These are phyloP conservation scores for Troides aeacus DNA, from an alignment of 2,888 invertebrate genomes.

Conservation along the genomic window DNA sequence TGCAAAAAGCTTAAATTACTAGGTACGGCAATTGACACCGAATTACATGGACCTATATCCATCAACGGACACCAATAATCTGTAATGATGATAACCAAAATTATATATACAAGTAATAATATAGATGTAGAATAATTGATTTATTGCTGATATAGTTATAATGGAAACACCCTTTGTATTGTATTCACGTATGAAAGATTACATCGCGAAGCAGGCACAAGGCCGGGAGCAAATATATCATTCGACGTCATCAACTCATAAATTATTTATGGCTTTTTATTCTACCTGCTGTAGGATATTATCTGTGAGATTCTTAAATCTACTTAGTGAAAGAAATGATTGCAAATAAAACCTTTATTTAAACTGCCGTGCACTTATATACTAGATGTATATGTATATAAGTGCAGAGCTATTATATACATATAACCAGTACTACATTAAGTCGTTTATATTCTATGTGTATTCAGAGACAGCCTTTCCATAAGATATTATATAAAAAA, in stretches of 20 bases:
- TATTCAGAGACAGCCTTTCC: no score
- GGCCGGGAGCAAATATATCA: conserved; percentile 60
- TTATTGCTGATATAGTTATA: neutral
- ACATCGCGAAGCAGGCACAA: conserved; percentile 42
- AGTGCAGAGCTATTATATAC: no score
- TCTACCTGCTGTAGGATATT: conserved; percentile 36
- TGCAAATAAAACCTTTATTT: neutral
- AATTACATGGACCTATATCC: no score
- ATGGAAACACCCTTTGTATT: conserved; percentile 38
- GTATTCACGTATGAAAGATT: conserved; percentile 52
- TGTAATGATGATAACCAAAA: no score
- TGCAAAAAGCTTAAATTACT: no score
- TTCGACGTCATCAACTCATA: conserved; percentile 61
- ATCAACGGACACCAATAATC: no score
- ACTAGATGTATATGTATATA: neutral
- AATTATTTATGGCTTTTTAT: conserved; percentile 52
- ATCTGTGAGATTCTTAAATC: conserved; percentile 30
- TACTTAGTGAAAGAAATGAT: conserved; percentile 2
- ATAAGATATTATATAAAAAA: no score
- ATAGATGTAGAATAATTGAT: no score
- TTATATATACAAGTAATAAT: no score
- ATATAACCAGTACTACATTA: no score
- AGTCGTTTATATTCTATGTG: no score
- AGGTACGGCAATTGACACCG: no score
- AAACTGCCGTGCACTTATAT: neutral